Base-by-base conservation (phyloP, 2,113 vertebrate genomes). In the Sorex fumeus region DNA sequence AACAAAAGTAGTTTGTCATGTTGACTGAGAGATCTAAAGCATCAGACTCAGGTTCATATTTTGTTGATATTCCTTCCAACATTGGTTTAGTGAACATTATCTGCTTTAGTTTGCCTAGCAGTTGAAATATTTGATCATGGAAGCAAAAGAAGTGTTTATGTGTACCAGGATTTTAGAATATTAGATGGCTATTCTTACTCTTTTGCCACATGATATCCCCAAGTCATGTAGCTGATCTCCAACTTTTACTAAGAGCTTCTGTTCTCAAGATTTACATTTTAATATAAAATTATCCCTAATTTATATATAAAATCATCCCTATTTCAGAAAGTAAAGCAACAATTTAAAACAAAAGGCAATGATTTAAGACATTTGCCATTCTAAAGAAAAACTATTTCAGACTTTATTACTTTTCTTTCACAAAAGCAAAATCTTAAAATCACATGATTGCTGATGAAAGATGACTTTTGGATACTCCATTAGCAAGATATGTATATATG, bases 371-470 rank as follows among this genome's bases (percentile, higher is more conserved):
- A 0, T 80, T 96, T 94, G 36, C 23, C 93, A 50, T 96, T 91
- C 12, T 86, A 87, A 94, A 71, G 62, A 82, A 90, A 97, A 96
- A 64, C 90, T 67, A 71, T 94, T 94, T 96, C 94, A 62, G 9
- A 43, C 16, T 94, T 95, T 21, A 92, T 95, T 97, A 93, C 66
- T 92, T 96, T 91, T 93, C 82, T 94, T 92, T 86, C 27, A 30
- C 23, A 2, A 84, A 47, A 91, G 10, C 70, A 91, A 71, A 87
- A 60, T 93, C 89, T 97, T 81, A 86, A 93, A 82, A 40, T 87
- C 78, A 75, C 43, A 43, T 19, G 57, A 82, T 96, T 87, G 36
- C 83, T 69, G 79, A n/a, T 94, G 89, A 66, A 72, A 85, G 70
- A 62, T 92, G 34, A 71, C 32, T 47, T 95, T 72, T 96, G 60